Conservation (phyloP, 2,113 vertebrate genomes). For the Deroptyus accipitrinus region DNA sequence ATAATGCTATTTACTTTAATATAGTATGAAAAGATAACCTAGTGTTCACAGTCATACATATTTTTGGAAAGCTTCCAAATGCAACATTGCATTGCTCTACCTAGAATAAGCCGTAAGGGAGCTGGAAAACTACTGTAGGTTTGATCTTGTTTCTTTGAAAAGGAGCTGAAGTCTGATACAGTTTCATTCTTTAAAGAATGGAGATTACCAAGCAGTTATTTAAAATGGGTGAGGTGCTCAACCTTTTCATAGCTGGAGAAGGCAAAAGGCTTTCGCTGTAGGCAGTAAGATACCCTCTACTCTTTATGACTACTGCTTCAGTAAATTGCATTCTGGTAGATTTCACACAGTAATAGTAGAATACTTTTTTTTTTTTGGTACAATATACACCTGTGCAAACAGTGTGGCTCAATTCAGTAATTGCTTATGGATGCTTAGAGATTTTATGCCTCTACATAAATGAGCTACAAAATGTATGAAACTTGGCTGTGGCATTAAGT, state of each 20-base stretch:
- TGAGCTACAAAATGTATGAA: neutral
- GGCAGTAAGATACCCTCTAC: neutral
- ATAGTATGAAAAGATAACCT: neutral
- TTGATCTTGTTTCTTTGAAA: neutral
- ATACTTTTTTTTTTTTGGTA: neutral
- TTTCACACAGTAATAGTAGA: neutral
- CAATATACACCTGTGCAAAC: neutral
- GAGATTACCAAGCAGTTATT: neutral
- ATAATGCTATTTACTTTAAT: neutral
- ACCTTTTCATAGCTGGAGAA: neutral
- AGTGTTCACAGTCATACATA: neutral
- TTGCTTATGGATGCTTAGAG: neutral
- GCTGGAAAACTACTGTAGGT: neutral
- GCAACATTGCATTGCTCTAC: neutral
- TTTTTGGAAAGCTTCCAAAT: slow-evolving; percentile 34
- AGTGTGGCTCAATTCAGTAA: neutral
- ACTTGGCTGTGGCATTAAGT: neutral
- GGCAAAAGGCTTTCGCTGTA: neutral
- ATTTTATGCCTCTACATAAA: neutral
- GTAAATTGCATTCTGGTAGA: neutral
- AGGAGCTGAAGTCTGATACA: neutral
- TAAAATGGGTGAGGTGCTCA: neutral
- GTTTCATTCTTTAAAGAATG: neutral
- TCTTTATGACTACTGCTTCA: neutral
- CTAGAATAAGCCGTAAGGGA: neutral